Percentiles rank a stretch among this genome's conserved stretches.
These are phyloP conservation scores for Cremastinae sp. DNA, from an alignment of 2,888 invertebrate species.

Conservation along the genomic window DNA sequence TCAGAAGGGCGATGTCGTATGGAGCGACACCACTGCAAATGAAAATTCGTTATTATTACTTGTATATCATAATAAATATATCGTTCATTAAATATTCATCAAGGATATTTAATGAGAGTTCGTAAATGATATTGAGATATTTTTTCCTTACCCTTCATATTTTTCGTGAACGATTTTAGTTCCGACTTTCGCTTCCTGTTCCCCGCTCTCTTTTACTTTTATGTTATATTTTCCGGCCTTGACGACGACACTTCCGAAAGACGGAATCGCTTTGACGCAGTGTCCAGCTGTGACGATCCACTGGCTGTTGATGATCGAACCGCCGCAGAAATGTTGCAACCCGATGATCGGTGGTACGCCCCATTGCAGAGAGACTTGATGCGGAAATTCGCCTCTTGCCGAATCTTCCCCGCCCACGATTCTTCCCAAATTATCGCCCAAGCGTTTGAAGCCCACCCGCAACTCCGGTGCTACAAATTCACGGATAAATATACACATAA, in stretches of 20 bases:
- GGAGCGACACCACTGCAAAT: conserved; percentile 76
- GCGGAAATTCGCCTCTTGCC: conserved; percentile 77
- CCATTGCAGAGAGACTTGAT: conserved; percentile 79
- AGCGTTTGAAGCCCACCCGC: no score
- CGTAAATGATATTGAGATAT: conserved; percentile 75
- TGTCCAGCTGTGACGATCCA: conserved; percentile 81
- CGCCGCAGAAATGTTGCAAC: conserved; percentile 80
- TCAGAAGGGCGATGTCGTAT: conserved; percentile 82
- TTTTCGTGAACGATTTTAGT: conserved; percentile 73
- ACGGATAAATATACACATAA: no score
- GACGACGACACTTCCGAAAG: conserved; percentile 74
- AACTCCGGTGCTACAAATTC: no score
- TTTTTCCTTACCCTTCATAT: conserved; percentile 76
- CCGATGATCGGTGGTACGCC: conserved; percentile 65
- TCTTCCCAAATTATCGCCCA: conserved; percentile 25
- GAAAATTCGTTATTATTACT: no score
- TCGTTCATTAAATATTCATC: background rate
- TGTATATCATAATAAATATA: no score
- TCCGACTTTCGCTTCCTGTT: conserved; percentile 72
- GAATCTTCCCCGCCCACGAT: conserved; percentile 74
- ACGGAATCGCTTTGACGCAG: conserved; percentile 74
- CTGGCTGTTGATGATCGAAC: conserved; percentile 76
- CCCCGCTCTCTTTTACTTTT: conserved; percentile 70
- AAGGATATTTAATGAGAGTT: background rate
- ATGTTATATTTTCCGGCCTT: conserved; percentile 82